Evolutionary conservation across 2,113 vertebrate species (phyloP).

Genomic region (Ammodramus savannarum): DNA sequence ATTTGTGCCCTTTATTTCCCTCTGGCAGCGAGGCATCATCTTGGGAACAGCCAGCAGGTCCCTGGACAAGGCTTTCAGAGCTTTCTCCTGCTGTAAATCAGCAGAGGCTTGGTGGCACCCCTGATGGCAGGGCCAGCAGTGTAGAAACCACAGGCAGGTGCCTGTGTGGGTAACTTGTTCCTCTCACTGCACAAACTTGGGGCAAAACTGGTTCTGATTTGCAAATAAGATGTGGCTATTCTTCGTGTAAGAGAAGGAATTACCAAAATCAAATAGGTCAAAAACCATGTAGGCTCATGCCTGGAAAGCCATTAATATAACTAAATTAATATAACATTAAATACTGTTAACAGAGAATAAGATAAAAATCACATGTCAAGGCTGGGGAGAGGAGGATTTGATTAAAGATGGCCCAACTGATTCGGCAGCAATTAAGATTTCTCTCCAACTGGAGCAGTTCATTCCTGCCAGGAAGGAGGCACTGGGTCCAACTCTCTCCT

Average conservation of each 20-base stretch:
- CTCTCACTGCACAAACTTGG: not conserved
- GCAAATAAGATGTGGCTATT: not conserved
- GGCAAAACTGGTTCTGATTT: not conserved
- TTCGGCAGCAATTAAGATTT: constrained; percentile 16
- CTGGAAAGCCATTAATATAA: constrained; percentile 37
- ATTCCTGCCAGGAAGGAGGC: constrained; percentile 5
- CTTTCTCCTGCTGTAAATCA: not conserved
- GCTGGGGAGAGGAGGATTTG: not conserved
- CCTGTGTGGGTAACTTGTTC: not conserved
- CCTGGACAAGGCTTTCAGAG: not conserved
- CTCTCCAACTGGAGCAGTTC: not conserved
- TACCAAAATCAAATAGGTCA: not conserved
- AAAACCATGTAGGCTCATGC: not conserved
- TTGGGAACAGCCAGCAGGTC: not conserved
- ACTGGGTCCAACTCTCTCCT: not conserved
- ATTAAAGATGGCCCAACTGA: constrained; percentile 43
- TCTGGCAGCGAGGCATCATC: not conserved
- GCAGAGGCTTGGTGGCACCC: not conserved
- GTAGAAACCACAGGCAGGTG: not conserved
- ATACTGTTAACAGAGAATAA: constrained; percentile 16
- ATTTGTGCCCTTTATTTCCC: not conserved
- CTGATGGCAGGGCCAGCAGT: not conserved
- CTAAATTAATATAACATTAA: not conserved
- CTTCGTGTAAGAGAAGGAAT: not conserved
- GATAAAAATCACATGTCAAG: constrained; percentile 48